Conservation (phyloP, 2,113 vertebrate species). For the Phrynocephalus versicolor region DNA sequence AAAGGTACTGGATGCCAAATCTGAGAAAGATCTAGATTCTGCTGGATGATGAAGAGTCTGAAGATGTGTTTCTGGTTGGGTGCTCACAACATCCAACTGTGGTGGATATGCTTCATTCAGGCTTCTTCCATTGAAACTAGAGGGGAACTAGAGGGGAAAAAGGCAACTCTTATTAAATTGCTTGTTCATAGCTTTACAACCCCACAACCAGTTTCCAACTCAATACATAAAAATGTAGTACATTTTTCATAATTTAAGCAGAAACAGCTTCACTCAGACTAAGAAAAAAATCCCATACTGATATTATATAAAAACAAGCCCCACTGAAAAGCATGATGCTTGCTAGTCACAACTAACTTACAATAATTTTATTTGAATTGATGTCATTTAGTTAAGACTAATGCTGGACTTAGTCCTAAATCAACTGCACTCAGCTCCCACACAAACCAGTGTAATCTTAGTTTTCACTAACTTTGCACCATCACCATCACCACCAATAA, state of each 20-base stretch:
- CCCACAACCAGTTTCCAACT: background rate
- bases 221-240: background rate
- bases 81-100: slow-evolving; percentile 66
- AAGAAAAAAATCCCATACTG: too few relatives aligned
- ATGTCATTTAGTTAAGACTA: too few relatives aligned
- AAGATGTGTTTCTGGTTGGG: slow-evolving; percentile 62
- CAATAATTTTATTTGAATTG: too few relatives aligned
- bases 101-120: slow-evolving; percentile 71
- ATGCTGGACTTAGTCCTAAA: too few relatives aligned
- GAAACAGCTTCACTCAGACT: too few relatives aligned
- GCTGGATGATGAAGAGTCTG: slow-evolving; percentile 70
- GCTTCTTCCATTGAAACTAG: slow-evolving; percentile 66
- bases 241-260: too few relatives aligned
- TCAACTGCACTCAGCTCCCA: background rate
- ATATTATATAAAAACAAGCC: too few relatives aligned
- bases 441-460: background rate
- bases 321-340: too few relatives aligned
- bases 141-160: slow-evolving; percentile 73
- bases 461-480: too few relatives aligned
- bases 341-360: too few relatives aligned
- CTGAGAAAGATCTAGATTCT: slow-evolving; percentile 74
- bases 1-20: slow-evolving; percentile 76
- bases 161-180: slow-evolving; percentile 45
- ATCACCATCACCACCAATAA: too few relatives aligned
- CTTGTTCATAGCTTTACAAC: slow-evolving; percentile 5